A percentile compares a stretch with the other conserved stretches of the same genome.
Conservation (phyloP, 2,113 vertebrate species). For the Axis porcinus region DNA sequence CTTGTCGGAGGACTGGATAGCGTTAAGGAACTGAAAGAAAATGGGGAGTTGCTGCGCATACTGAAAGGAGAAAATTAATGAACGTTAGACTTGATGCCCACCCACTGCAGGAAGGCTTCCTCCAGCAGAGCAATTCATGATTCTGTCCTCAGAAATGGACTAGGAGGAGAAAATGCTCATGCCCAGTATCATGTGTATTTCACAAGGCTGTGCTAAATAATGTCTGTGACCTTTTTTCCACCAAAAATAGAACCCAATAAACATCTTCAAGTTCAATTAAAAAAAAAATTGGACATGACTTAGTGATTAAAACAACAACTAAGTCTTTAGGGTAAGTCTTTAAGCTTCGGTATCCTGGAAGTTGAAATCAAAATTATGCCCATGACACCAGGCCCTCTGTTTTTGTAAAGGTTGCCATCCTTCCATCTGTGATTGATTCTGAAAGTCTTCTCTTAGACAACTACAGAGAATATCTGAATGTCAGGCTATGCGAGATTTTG, state of each 20-base stretch:
- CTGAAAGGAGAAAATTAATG: constrained; percentile 80
- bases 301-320: not conserved
- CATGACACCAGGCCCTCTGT: not conserved
- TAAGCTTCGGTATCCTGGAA: not conserved
- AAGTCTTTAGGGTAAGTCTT: not conserved
- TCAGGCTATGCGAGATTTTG: not conserved
- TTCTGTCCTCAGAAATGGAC: not conserved
- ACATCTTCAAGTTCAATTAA: constrained; percentile 42
- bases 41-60: constrained; percentile 78
- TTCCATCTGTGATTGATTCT: not conserved
- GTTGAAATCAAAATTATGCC: not conserved
- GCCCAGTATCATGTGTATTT: not conserved
- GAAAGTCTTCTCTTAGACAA: not conserved
- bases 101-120: rapidly evolving
- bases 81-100: not conserved
- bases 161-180: not conserved
- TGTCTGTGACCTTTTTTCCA: not conserved
- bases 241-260: constrained; percentile 40
- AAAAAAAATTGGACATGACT: not conserved
- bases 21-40: constrained; percentile 86
- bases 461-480: not conserved
- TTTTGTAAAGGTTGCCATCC: not conserved
- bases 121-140: not conserved
- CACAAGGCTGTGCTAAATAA: constrained; percentile 31
- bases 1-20: constrained; percentile 95